Conservation (phyloP, 2,888 invertebrate genomes). For the Agrotis puta region DNA sequence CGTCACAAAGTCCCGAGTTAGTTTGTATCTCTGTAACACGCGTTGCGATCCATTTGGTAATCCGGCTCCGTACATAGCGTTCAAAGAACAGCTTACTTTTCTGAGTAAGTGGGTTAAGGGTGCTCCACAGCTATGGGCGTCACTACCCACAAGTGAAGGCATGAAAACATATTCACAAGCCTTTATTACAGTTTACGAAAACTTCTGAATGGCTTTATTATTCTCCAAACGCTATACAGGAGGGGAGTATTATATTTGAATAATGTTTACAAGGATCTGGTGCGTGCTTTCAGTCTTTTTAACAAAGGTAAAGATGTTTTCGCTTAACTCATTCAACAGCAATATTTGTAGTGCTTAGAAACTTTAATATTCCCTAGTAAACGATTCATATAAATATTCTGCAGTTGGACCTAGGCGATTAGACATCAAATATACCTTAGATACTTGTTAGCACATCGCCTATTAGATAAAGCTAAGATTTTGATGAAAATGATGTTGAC, state of each 20-base stretch:
- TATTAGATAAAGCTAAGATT: neutral
- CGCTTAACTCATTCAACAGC: neutral
- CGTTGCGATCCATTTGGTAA: too few relatives aligned
- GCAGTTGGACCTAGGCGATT: too few relatives aligned
- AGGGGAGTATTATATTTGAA: slow-evolving; percentile 34
- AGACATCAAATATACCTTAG: neutral
- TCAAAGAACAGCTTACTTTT: slow-evolving; percentile 31
- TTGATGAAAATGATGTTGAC: neutral
- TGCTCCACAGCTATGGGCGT: slow-evolving; percentile 44
- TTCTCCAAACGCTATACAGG: slow-evolving; percentile 29
- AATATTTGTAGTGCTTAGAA: neutral
- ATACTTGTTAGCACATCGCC: neutral
- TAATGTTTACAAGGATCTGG: slow-evolving; percentile 20
- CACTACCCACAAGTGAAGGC: slow-evolving; percentile 52
- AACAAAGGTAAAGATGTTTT: neutral
- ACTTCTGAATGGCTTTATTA: slow-evolving; percentile 52
- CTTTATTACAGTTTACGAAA: slow-evolving; percentile 44
- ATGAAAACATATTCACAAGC: slow-evolving; percentile 50
- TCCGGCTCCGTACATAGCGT: too few relatives aligned
- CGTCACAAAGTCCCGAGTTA: too few relatives aligned
- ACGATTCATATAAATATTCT: too few relatives aligned
- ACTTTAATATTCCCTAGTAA: neutral
- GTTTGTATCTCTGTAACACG: too few relatives aligned
- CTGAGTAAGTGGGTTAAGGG: slow-evolving; percentile 48
- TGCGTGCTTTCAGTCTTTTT: slow-evolving; percentile 3